Evolutionary conservation across 1,140 invertebrate species (phyloP), one percentile per base, ranked within the genome.

Genomic region (Drosophila erecta): DNA sequence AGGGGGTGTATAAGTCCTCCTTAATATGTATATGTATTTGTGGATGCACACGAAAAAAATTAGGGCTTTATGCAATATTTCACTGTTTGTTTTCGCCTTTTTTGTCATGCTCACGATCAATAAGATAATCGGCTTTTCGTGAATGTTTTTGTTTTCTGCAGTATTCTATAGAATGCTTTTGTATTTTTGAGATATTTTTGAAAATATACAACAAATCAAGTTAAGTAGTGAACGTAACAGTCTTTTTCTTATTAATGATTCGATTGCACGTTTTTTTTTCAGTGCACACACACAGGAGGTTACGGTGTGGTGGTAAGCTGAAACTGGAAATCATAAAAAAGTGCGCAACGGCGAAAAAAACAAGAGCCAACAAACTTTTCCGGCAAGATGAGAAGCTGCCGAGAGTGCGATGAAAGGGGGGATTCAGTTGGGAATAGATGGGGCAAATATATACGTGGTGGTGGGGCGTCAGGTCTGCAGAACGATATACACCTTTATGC

Each of bases 321-420:
- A 70, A 77, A 75, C 73, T 56, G 69, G 78, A 74, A 81, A 58
- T 86, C 76, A 86, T 86, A 86, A 86, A 86, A 85, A 87, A 86
- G 79, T 87, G 83, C 79, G 79, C 84, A 87, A 57, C 71, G 64
- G 46, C 64, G 46, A 15, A 67, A 81, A 86, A 87, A 86, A 55
- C 64, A 46, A 49, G 37, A 62, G 54, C 54, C 37, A 70, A 69
- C 50, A 70, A 71, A 70, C 51, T 70, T 70, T 70, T 70, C 41
- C 49, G 46, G 74, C 58, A 59, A 64, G 58, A 69, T 53, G 70
- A 71, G 77, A 76, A 71, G 58, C 49, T 74, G 74, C 33, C 60
- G 60, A 70, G 58, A 56, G 66, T 24, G 56, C 40, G 43, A 72
- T 72, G 69, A 72, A 72, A 72, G 4, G 44, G 70, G 70, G 51